phyloP scores from a whole-genome alignment of 2,113 vertebrate genomes.

The Cygnus buccinator region DNA sequence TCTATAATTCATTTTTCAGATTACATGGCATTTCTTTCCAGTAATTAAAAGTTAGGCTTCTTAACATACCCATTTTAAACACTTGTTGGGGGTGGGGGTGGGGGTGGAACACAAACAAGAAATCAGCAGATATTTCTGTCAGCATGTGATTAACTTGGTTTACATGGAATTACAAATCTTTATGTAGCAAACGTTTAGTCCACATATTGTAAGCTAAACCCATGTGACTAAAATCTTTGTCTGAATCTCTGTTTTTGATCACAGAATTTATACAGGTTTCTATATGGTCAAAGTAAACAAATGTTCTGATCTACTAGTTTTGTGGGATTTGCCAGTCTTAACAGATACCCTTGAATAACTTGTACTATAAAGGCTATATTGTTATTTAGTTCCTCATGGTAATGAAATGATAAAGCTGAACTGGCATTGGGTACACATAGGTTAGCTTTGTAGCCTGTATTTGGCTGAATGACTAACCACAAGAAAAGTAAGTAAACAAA shows the following conservation, averaged over 20 bases:
- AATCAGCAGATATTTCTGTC: background rate
- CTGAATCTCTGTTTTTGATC: background rate
- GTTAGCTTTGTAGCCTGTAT: background rate
- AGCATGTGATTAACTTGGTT: background rate
- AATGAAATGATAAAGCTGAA: background rate
- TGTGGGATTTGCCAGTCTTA: background rate
- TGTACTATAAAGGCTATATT: background rate
- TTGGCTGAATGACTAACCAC: background rate
- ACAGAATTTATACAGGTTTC: background rate
- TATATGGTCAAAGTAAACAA: background rate
- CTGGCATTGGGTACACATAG: accelerated
- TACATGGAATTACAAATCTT: background rate
- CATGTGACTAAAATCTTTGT: background rate
- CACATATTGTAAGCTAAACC: background rate
- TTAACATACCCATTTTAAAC: background rate
- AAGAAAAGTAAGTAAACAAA: background rate
- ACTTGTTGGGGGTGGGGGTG: background rate
- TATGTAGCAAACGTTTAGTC: background rate
- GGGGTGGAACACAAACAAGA: background rate
- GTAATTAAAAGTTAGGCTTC: background rate
- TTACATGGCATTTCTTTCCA: background rate
- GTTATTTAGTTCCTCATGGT: background rate
- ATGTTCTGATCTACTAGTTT: background rate
- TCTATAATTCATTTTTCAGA: background rate
- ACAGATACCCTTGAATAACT: background rate